Evolutionary conservation across 2,113 vertebrate genomes (phyloP).

Genomic region (Phyllostomus hastatus): DNA sequence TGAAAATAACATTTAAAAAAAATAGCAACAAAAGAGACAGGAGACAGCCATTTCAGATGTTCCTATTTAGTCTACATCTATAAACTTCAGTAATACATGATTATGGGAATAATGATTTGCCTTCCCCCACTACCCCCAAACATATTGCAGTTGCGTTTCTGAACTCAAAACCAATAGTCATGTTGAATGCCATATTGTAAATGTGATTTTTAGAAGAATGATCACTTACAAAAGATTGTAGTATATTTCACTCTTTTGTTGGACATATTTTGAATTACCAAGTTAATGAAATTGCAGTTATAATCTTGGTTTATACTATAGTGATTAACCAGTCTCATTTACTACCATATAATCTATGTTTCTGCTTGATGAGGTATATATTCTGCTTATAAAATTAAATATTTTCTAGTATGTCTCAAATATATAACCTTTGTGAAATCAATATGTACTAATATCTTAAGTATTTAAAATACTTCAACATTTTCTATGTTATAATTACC

Average conservation of each 20-base stretch:
- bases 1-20: not conserved
- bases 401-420: not conserved
- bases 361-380: not conserved
- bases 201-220: not conserved
- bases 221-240: not conserved
- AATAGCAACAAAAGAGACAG: not conserved
- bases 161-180: not conserved
- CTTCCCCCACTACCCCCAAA: no score
- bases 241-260: not conserved
- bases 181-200: not conserved
- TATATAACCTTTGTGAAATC: not conserved
- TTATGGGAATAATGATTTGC: not conserved
- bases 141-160: not conserved
- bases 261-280: not conserved
- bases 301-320: not conserved
- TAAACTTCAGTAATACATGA: not conserved
- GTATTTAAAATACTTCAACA: not conserved
- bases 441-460: not conserved
- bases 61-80: not conserved
- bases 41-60: not conserved
- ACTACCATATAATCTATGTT: not conserved
- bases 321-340: not conserved
- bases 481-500: not conserved
- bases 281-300: not conserved
- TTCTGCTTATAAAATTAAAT: not conserved